Conservation (phyloP, 2,888 invertebrate species). For the Nomada flava region DNA sequence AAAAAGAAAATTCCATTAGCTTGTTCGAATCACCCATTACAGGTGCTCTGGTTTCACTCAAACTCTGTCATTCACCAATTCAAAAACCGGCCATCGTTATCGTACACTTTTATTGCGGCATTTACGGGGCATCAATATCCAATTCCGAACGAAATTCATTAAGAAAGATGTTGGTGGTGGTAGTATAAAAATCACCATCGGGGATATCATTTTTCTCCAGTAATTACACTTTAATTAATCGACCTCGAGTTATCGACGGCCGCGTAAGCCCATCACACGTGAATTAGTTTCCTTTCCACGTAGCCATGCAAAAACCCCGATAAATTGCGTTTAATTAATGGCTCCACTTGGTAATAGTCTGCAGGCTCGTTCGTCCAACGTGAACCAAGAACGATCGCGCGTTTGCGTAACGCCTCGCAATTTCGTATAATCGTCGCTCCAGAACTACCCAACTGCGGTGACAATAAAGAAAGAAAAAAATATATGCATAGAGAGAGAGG, state of each 20-base stretch:
- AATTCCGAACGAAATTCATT: neutral
- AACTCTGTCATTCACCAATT: neutral
- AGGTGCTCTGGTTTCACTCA: neutral
- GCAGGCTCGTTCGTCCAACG: neutral
- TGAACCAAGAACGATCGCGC: constrained; percentile 5
- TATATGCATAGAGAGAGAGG: neutral
- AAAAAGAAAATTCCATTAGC: neutral
- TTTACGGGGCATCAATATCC: neutral
- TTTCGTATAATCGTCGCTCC: neutral
- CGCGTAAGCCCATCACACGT: neutral
- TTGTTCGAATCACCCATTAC: neutral
- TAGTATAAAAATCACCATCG: neutral
- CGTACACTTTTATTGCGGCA: neutral
- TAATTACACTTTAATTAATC: constrained; percentile 22
- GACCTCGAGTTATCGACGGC: neutral
- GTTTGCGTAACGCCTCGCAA: neutral
- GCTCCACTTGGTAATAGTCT: constrained; percentile 4
- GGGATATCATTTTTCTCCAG: constrained; percentile 1
- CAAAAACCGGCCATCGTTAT: neutral
- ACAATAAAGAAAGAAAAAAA: neutral
- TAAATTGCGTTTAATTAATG: constrained; percentile 40
- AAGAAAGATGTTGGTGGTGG: neutral
- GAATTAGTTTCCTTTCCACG: constrained; percentile 17
- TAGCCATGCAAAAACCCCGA: neutral
- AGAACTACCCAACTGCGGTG: neutral